Evolutionary conservation across 2,113 vertebrate species (phyloP), one percentile per base, ranked within the genome.

Genomic region (Ophthalmolycus amberensis): DNA sequence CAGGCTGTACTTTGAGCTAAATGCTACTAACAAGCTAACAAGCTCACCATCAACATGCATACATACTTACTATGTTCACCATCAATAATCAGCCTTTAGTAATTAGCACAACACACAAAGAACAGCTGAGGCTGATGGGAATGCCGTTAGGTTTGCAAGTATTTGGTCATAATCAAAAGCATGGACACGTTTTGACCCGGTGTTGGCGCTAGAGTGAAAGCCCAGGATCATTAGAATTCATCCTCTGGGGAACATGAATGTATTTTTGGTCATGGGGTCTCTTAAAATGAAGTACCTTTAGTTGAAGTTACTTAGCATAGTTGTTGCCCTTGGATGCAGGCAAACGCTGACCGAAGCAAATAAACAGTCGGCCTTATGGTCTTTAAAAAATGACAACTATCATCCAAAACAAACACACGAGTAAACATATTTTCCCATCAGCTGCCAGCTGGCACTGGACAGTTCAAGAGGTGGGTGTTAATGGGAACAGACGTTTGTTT

Each of bases 391-490:
- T 42, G 16, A 46, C 82, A 27, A 6, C 62, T 60, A 52, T 66
- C 42, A 62, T 86, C 75, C 72, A 80, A 70, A 70, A 64, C 52
- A 81, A 88, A 85, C 29, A 85, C 44, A 38, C 56, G 15, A 68
- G 71, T 86, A 82, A 84, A 87, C 70, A 78, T 67, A 56, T 83
- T 84, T 78, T 83, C 79, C 83, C 79, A 81, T 63, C 78, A 37
- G 60, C 78, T 44, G 50, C 38, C 66, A 67, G 20, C 71, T 85
- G 77, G 48, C 74, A 34, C 10, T 1, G 7, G 50, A 20, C 14
- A 29, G 22, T 37, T 79, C 46, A 44, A 14, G 62, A 71, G 37
- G 15, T 11, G 76, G 71, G 64, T 78, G 89, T 85, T 82, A 82
- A 82, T 66, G 48, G 9, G 64, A 71, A 69, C 71, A 75, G 56